phyloP scores from a whole-genome alignment of 2,113 vertebrate species.

The Macrotis lagotis region DNA sequence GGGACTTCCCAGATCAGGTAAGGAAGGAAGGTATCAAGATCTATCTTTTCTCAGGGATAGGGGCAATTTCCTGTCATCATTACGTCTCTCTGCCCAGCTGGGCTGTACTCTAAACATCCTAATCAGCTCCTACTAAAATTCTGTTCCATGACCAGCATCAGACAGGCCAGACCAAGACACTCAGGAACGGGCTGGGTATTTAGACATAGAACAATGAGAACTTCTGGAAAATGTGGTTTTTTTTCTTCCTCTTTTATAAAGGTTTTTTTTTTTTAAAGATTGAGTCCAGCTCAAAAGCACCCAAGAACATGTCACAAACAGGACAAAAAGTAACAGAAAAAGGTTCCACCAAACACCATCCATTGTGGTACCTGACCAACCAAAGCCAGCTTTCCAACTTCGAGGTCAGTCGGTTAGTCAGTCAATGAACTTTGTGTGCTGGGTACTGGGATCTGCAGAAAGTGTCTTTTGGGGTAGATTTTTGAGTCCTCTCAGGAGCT shows the following conservation, averaged over 20 bases:
- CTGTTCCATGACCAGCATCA: slow-evolving; percentile 77
- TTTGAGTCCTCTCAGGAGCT: slow-evolving; percentile 83
- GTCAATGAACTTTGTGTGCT: background rate
- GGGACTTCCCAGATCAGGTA: background rate
- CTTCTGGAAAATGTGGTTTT: slow-evolving; percentile 67
- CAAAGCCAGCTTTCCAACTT: slow-evolving; percentile 7
- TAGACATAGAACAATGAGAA: slow-evolving; percentile 61
- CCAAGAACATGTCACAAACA: slow-evolving; percentile 77
- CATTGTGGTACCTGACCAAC: slow-evolving; percentile 81
- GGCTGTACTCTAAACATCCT: slow-evolving; percentile 53
- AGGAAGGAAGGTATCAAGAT: slow-evolving; percentile 17
- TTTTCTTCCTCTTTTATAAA: slow-evolving; percentile 73
- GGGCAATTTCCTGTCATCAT: slow-evolving; percentile 18
- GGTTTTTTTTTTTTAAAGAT: slow-evolving; percentile 79
- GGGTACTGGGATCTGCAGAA: slow-evolving; percentile 73
- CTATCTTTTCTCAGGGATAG: slow-evolving; percentile 34
- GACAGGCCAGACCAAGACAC: slow-evolving; percentile 57
- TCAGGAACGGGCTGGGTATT: slow-evolving; percentile 56
- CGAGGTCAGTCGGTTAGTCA: background rate
- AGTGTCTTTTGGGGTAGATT: slow-evolving; percentile 68
- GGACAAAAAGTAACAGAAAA: slow-evolving; percentile 77
- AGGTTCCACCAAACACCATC: slow-evolving; percentile 63
- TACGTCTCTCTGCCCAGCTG: slow-evolving; percentile 77
- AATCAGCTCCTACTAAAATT: slow-evolving; percentile 51
- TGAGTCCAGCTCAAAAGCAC: slow-evolving; percentile 93